Conservation (phyloP, 2,113 vertebrate genomes). For the Murina feae region DNA sequence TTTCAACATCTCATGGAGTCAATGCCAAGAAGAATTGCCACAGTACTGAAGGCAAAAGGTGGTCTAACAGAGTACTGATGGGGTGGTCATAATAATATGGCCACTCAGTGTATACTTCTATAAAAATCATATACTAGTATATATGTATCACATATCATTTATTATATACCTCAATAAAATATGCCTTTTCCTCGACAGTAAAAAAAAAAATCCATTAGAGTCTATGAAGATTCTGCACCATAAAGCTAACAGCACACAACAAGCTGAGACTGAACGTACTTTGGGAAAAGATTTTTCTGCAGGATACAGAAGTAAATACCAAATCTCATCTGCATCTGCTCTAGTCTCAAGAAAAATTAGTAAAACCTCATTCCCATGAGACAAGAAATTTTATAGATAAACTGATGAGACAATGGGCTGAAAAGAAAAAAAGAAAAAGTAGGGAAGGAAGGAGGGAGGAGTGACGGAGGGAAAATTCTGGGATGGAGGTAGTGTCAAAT, state of each 20-base stretch:
- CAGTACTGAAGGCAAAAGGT: no score
- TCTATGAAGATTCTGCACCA: neutral
- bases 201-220: neutral
- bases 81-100: no score
- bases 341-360: neutral
- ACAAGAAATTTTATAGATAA: neutral
- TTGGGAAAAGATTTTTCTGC: neutral
- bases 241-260: neutral
- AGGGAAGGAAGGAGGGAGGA: neutral
- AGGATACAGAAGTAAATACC: neutral
- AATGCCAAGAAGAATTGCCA: no score
- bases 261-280: neutral
- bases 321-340: neutral
- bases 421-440: neutral
- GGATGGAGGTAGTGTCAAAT: neutral
- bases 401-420: neutral
- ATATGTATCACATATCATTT: neutral
- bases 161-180: neutral
- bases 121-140: neutral
- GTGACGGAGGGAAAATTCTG: neutral
- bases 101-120: no score
- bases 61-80: no score
- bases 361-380: neutral
- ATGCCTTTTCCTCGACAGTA: neutral
- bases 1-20: no score